These are phyloP conservation scores for Pterostichus madidus DNA, from an alignment of 2,888 invertebrate species.

Conservation along the genomic window DNA sequence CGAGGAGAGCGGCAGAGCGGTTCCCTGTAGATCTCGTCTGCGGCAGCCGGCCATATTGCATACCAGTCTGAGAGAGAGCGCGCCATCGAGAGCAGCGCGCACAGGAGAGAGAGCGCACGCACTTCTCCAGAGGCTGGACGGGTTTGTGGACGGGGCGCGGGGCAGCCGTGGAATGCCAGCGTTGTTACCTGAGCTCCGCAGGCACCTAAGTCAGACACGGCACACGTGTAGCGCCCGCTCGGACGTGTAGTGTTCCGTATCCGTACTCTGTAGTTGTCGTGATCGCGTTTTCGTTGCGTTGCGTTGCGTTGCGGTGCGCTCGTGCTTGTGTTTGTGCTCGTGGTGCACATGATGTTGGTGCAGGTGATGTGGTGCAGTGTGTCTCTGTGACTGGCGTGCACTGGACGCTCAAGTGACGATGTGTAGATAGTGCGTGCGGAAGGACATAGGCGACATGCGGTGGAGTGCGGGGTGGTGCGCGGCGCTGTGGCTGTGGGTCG, in stretches of 20 bases:
- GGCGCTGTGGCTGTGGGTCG: slow-evolving; percentile 67
- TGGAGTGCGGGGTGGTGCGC: slow-evolving; percentile 55
- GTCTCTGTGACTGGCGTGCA: too few relatives aligned
- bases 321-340: too few relatives aligned
- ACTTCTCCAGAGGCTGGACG: slow-evolving; percentile 76
- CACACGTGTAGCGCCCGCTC: too few relatives aligned
- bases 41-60: slow-evolving; percentile 77
- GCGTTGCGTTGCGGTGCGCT: too few relatives aligned
- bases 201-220: slow-evolving; percentile 3
- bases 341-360: background rate
- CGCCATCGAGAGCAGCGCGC: slow-evolving; percentile 19
- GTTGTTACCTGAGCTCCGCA: slow-evolving; percentile 71
- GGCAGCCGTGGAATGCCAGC: slow-evolving; percentile 75
- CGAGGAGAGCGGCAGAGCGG: too few relatives aligned
- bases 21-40: slow-evolving; percentile 69
- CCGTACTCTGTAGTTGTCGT: too few relatives aligned
- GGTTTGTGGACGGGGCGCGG: slow-evolving; percentile 75
- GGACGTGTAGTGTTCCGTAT: slow-evolving; percentile 47
- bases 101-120: too few relatives aligned
- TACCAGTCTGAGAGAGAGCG: slow-evolving; percentile 76
- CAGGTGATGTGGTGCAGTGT: slow-evolving; percentile 17
- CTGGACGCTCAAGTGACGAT: slow-evolving; percentile 2
- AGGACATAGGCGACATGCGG: slow-evolving; percentile 32
- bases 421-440: slow-evolving; percentile 67
- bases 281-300: too few relatives aligned